phyloP scores from a whole-genome alignment of 2,113 vertebrate genomes.

The Cairina moschata region DNA sequence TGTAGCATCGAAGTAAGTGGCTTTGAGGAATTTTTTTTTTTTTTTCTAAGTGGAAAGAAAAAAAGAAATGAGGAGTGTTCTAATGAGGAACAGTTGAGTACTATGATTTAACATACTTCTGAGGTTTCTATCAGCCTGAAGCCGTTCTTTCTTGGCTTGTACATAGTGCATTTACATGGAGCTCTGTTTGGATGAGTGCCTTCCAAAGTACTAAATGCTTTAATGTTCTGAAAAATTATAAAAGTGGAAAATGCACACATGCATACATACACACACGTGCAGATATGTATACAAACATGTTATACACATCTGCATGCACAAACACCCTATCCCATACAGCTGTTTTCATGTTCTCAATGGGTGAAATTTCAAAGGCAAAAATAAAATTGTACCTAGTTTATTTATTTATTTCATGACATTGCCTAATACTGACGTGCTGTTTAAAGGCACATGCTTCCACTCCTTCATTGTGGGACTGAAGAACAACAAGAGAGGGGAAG shows the following conservation, averaged over 20 bases:
- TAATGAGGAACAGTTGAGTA: slow-evolving; percentile 69
- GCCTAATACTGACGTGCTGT: background rate
- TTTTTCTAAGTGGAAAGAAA: slow-evolving; percentile 48
- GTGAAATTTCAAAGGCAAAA: slow-evolving; percentile 36
- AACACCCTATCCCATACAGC: background rate
- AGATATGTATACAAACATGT: background rate
- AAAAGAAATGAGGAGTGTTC: slow-evolving; percentile 35
- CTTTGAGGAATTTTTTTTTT: slow-evolving; percentile 45
- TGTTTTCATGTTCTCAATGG: background rate
- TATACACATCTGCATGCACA: background rate
- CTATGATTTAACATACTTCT: slow-evolving; percentile 60
- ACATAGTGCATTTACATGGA: slow-evolving; percentile 57
- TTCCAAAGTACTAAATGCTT: slow-evolving; percentile 74
- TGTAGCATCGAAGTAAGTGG: slow-evolving; percentile 34
- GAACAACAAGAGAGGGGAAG: background rate
- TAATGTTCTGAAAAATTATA: slow-evolving; percentile 76
- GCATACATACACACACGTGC: background rate
- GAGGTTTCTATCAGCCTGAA: slow-evolving; percentile 66
- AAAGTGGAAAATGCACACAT: slow-evolving; percentile 66
- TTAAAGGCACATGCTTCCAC: background rate
- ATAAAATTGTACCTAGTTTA: background rate
- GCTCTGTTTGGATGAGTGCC: slow-evolving; percentile 68
- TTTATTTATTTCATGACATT: background rate
- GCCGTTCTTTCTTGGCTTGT: slow-evolving; percentile 67
- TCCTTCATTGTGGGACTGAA: background rate